Evolutionary conservation across 2,888 invertebrate species (phyloP).

Genomic region (Zootermopsis nevadensis): DNA sequence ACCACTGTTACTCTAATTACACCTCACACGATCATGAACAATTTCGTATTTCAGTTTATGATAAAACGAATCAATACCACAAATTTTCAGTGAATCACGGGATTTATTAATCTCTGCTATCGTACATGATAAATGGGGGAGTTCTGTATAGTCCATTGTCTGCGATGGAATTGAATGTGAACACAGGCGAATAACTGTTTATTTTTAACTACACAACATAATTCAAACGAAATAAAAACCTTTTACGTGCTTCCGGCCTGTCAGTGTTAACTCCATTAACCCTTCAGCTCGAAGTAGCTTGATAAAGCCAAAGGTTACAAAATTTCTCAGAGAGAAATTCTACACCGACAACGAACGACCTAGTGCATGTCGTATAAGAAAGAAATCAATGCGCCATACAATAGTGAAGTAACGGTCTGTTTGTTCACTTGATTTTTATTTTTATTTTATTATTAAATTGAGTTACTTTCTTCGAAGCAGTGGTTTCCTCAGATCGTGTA

Average conservation of each 20-base stretch:
- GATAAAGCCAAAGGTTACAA: neutral
- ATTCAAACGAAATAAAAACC: too few relatives aligned
- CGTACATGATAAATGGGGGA: too few relatives aligned
- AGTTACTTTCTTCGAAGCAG: neutral
- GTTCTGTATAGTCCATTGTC: too few relatives aligned
- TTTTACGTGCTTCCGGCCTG: neutral
- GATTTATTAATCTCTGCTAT: too few relatives aligned
- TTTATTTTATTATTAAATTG: neutral
- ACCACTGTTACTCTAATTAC: too few relatives aligned
- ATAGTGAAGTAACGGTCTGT: neutral
- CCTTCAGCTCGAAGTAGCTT: neutral
- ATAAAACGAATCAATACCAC: too few relatives aligned
- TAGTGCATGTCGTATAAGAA: neutral
- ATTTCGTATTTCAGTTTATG: too few relatives aligned
- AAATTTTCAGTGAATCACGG: too few relatives aligned
- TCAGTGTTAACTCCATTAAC: neutral
- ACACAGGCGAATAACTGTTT: too few relatives aligned
- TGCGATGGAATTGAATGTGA: too few relatives aligned
- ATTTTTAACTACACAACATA: too few relatives aligned
- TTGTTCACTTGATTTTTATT: neutral
- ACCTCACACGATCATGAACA: too few relatives aligned
- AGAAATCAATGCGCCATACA: neutral
- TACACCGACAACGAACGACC: neutral
- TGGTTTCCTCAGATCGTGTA: neutral
- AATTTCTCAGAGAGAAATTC: neutral